Conservation (phyloP, 2,113 vertebrate species). For the Platichthys stellatus region DNA sequence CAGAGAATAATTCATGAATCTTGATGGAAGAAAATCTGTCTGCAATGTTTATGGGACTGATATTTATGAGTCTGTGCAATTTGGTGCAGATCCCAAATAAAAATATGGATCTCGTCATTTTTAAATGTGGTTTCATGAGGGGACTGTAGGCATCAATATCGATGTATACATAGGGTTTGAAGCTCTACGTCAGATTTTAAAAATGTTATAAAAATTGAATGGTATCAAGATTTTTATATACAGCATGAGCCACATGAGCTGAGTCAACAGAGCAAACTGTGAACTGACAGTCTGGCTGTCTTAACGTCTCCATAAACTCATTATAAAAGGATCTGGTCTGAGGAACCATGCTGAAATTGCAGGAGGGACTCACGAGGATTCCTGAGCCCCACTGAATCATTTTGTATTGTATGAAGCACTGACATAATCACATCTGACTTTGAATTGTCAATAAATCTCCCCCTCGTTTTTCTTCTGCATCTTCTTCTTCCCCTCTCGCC, state of each 20-base stretch:
- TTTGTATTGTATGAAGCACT: conserved; percentile 22
- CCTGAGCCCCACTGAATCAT: conserved; percentile 33
- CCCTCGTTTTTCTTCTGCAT: background rate
- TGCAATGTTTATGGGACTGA: no score
- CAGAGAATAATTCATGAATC: no score
- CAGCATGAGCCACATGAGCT: conserved; percentile 39
- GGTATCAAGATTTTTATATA: background rate
- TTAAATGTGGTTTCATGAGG: no score
- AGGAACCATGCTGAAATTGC: conserved; percentile 24
- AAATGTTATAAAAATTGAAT: no score
- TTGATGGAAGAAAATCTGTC: no score
- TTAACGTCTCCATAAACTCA: conserved; percentile 47
- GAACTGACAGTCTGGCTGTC: conserved; percentile 46
- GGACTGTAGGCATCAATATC: no score
- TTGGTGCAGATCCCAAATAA: no score
- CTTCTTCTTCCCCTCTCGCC: conserved; percentile 41
- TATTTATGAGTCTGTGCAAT: no score
- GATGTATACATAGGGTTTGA: no score
- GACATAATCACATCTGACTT: conserved; percentile 3
- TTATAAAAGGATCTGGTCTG: conserved; percentile 54
- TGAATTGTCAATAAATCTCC: conserved; percentile 21
- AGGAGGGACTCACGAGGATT: conserved; percentile 12
- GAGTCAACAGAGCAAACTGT: conserved; percentile 43
- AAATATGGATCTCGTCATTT: no score
- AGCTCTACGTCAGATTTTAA: no score